phyloP scores from a whole-genome alignment of 2,888 invertebrate genomes.

The Smittia sp. region DNA sequence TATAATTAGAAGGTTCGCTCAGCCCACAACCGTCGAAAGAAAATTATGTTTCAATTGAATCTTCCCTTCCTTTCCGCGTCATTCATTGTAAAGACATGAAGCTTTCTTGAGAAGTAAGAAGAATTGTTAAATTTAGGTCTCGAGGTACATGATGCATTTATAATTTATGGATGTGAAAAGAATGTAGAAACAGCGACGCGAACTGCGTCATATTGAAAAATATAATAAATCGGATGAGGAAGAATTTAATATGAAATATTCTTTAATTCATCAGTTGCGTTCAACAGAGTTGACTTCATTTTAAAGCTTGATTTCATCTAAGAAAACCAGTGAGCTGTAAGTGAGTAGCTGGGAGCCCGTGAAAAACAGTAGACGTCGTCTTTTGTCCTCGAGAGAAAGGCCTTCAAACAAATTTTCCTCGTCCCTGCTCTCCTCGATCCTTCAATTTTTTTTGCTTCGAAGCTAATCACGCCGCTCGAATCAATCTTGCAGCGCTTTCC shows the following conservation, averaged over 20 bases:
- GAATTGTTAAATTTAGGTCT: slow-evolving; percentile 29
- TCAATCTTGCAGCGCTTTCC: not conserved
- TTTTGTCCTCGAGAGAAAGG: too few species aligned
- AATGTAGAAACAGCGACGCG: not conserved
- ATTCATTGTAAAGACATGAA: not conserved
- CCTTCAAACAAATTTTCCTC: too few species aligned
- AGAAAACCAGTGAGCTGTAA: too few species aligned
- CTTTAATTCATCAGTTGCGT: not conserved
- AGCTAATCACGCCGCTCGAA: not conserved
- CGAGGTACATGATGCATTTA: slow-evolving; percentile 33
- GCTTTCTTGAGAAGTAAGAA: not conserved
- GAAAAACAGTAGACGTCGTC: too few species aligned
- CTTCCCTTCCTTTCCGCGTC: not conserved
- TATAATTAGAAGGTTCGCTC: not conserved
- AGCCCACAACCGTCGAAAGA: not conserved
- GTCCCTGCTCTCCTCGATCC: too few species aligned
- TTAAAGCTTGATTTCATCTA: too few species aligned
- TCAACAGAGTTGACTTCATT: too few species aligned
- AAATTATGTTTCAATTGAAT: slow-evolving; percentile 15
- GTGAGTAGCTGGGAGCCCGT: too few species aligned
- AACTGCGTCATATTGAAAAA: too few species aligned
- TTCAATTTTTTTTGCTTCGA: too few species aligned
- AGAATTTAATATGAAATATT: not conserved
- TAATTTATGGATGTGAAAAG: slow-evolving; percentile 11
- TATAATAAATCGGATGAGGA: not conserved